phyloP scores from a whole-genome alignment of 2,797 vertebrate genomes.

The Pseudomugil gertrudae region DNA sequence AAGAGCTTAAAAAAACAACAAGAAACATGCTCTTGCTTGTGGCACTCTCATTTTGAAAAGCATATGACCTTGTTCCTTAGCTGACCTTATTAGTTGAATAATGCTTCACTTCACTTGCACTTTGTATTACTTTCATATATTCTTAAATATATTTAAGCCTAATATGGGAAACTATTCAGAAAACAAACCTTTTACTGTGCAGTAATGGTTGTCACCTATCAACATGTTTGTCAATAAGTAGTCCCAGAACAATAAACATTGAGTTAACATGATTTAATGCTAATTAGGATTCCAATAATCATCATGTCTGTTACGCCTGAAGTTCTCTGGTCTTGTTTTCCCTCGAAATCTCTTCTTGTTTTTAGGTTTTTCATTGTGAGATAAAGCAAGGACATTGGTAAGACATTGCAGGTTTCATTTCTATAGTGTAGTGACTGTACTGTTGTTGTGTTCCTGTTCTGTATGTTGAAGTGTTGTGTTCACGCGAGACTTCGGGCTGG shows the following conservation, averaged over 20 bases:
- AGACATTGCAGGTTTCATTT: too few relatives aligned
- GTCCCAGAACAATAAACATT: neutral
- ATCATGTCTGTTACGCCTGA: too few relatives aligned
- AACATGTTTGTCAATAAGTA: neutral
- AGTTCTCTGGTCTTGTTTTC: too few relatives aligned
- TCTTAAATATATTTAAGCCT: neutral
- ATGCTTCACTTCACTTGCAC: constrained; percentile 3
- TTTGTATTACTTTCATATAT: neutral
- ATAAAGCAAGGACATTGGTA: too few relatives aligned
- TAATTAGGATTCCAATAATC: too few relatives aligned
- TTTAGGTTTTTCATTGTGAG: too few relatives aligned
- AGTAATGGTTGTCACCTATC: neutral
- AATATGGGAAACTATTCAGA: constrained; percentile 8
- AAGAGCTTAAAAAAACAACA: constrained; percentile 13
- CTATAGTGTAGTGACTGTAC: too few relatives aligned
- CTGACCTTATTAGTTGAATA: constrained; percentile 34
- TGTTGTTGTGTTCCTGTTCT: too few relatives aligned
- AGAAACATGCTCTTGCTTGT: constrained; percentile 12
- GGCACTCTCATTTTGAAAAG: constrained; percentile 17
- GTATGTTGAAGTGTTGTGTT: too few relatives aligned
- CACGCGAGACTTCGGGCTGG: too few relatives aligned
- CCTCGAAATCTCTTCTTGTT: too few relatives aligned
- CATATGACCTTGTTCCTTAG: constrained; percentile 34
- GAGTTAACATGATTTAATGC: too few relatives aligned
- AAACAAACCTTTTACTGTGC: neutral